phyloP scores from a whole-genome alignment of 2,113 vertebrate genomes.

The Pachyramphus minor region DNA sequence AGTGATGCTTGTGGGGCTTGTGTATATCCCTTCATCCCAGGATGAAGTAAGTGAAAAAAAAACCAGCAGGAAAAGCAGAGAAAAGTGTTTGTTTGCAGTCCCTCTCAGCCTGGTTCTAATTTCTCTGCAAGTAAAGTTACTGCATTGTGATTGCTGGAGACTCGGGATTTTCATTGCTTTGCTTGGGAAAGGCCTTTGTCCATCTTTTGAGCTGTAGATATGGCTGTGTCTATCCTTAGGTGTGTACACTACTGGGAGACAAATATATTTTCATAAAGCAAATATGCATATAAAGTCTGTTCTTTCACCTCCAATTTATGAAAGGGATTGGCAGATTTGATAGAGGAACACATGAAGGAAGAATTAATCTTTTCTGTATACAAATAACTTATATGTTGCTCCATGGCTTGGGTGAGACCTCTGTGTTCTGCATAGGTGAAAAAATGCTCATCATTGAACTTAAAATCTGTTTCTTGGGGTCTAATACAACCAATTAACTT shows the following conservation, averaged over 20 bases:
- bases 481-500: conserved; percentile 58
- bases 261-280: neutral
- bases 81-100: neutral
- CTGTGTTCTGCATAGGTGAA: neutral
- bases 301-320: neutral
- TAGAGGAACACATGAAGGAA: neutral
- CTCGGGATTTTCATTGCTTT: neutral
- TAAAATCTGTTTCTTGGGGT: conserved; percentile 53
- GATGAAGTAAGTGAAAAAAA: neutral
- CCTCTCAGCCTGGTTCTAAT: neutral
- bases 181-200: neutral
- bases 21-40: neutral
- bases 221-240: neutral
- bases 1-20: neutral
- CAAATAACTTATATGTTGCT: neutral
- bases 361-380: neutral
- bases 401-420: neutral
- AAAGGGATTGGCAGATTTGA: neutral
- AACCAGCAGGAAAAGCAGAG: neutral
- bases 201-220: conserved; percentile 23
- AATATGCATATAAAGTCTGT: neutral
- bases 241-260: neutral
- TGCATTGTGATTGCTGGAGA: neutral
- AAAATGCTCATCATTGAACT: conserved; percentile 52
- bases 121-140: conserved; percentile 34